phyloP scores from a whole-genome alignment of 2,113 vertebrate species.

The Antigone vipio region DNA sequence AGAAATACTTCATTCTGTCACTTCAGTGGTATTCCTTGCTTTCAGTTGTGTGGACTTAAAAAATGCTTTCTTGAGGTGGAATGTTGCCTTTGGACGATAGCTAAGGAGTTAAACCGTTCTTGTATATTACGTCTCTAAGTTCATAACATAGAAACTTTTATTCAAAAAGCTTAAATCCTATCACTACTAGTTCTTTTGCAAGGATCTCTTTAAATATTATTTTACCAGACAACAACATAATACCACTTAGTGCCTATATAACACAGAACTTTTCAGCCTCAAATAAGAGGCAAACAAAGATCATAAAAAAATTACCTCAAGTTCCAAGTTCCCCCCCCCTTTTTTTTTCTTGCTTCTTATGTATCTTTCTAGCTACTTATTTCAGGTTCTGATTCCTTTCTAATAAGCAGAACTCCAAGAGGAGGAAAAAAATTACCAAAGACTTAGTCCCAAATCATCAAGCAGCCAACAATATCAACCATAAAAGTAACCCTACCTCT shows the following conservation, averaged over 20 bases:
- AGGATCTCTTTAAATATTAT: background rate
- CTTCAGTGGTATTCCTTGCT: conserved; percentile 15
- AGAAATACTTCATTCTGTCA: conserved; percentile 35
- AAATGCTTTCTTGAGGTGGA: background rate
- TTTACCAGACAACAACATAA: background rate
- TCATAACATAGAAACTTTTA: background rate
- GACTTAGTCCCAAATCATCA: background rate
- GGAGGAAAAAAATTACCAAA: background rate
- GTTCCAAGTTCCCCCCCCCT: too few species aligned
- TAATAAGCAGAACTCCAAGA: background rate
- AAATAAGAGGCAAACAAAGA: background rate
- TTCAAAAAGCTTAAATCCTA: conserved; percentile 14
- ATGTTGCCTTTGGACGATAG: conserved; percentile 51
- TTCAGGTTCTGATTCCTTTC: background rate
- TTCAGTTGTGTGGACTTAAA: background rate
- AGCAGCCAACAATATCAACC: background rate
- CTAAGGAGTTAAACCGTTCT: background rate
- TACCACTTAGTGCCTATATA: background rate
- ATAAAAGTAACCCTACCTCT: conserved; percentile 59
- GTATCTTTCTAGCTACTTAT: background rate
- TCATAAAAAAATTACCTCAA: background rate
- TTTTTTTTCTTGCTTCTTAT: background rate
- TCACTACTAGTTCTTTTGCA: background rate
- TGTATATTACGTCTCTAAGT: background rate
- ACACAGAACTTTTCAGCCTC: background rate